These are phyloP conservation scores for Ophthalmolycus amberensis DNA, from an alignment of 2,113 vertebrate species.

Conservation along the genomic window DNA sequence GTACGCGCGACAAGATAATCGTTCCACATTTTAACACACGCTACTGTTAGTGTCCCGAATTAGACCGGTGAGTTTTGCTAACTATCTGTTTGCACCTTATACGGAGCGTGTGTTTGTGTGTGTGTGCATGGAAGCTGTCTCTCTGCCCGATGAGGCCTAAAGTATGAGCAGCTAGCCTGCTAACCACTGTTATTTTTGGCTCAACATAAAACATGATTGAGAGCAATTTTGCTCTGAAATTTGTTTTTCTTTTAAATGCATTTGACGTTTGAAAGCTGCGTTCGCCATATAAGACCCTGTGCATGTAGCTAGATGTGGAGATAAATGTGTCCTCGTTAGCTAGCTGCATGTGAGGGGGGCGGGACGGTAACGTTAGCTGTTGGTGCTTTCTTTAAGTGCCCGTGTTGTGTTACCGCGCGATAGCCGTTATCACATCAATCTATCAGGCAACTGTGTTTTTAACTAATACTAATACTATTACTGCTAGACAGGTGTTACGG, in stretches of 20 bases:
- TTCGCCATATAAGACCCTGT: accelerated
- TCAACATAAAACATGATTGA: too few relatives aligned
- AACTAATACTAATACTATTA: background rate
- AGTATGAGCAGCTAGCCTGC: conserved; percentile 42
- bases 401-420: conserved; percentile 17
- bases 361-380: conserved; percentile 58
- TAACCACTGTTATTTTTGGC: background rate
- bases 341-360: conserved; percentile 79
- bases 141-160: conserved; percentile 76
- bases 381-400: conserved; percentile 19
- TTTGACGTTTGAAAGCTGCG: accelerated
- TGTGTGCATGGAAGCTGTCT: conserved; percentile 59
- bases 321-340: conserved; percentile 14
- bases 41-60: conserved; percentile 52
- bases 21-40: conserved; percentile 22
- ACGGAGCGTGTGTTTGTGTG: conserved; percentile 56
- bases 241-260: background rate
- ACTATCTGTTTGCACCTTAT: conserved; percentile 49
- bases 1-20: conserved; percentile 10
- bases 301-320: background rate
- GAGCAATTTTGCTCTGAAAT: accelerated
- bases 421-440: background rate
- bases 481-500: accelerated
- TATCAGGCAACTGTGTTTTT: background rate
- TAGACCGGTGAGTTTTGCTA: conserved; percentile 73